Percentiles rank a stretch among this genome's conserved stretches.
Conservation (phyloP, 1,140 invertebrate species). For the Nasonia vitripennis region DNA sequence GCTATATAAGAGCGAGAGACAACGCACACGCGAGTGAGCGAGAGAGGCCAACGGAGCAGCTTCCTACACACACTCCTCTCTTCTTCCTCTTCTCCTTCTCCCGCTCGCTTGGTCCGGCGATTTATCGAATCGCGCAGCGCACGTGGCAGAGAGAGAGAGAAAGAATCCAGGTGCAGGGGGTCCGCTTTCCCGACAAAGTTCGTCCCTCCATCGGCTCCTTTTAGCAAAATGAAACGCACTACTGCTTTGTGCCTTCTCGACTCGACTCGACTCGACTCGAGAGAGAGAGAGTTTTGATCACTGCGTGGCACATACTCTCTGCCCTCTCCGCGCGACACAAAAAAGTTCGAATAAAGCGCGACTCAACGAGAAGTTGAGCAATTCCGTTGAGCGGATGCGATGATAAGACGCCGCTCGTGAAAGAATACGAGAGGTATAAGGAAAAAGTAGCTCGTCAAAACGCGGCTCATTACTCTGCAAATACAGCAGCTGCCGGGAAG, state of each 20-base stretch:
- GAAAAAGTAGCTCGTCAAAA: slow-evolving; percentile 12
- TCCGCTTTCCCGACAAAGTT: not conserved
- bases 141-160: not conserved
- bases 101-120: slow-evolving; percentile 12
- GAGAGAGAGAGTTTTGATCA: slow-evolving; percentile 1
- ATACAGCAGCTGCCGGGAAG: too few relatives aligned
- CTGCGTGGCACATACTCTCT: not conserved
- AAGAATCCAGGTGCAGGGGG: not conserved
- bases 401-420: slow-evolving; percentile 31
- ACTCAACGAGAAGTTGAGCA: not conserved
- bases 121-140: slow-evolving; percentile 47
- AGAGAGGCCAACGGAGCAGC: not conserved
- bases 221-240: slow-evolving; percentile 56
- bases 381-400: not conserved
- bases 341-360: not conserved
- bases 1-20: slow-evolving; percentile 1
- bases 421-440: slow-evolving; percentile 24
- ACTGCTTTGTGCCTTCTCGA: not conserved
- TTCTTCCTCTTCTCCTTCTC: not conserved
- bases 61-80: not conserved
- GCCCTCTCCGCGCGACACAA: not conserved
- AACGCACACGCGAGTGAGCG: not conserved
- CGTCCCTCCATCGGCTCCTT: slow-evolving; percentile 26
- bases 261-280: not conserved
- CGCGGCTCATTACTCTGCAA: not conserved